Evolutionary conservation across 2,888 invertebrate species (phyloP), one percentile per base, ranked within the genome.

Genomic region (Minunthozetes semirufus): DNA sequence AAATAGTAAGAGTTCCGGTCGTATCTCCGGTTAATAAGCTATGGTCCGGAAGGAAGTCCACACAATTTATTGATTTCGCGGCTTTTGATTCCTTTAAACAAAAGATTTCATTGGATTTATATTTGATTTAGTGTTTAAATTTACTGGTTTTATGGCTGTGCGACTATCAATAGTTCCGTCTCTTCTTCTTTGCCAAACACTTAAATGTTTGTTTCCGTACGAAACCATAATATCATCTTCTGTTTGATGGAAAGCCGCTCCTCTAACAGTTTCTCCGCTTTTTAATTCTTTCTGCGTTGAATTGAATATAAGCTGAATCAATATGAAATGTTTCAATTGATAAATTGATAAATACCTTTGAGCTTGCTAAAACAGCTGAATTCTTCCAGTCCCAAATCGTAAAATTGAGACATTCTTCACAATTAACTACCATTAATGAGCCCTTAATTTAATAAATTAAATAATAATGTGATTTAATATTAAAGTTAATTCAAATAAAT

Each of bases 11-110:
- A 80, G 93, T 92, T 9, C 94, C 94, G 81, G 92, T 93, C 77
- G 91, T 91, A 81, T 95, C 94, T 0, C 93, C 94, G 0, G 93
- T 93, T 66, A 95, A 90, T 1, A 94, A 92, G 82, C 94, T 94
- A 8, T 94, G 94, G 81, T 92, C 92, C 82, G 91, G 90, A 68
- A 76, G 22, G 48, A 74, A 74, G n/a, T 63, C 59, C 19, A 75
- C 59, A 59, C 73, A 76, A 72, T 59, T 33, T n/a, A 75, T 75
- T 11, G 72, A 27, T 46, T 72, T 75, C 13, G 42, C 25, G 5
- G 56, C 42, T 66, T 75, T 75, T 29, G 72, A 75, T 13, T 72
- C 46, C 75, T 72, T 22, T 42, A 22, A n/a, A 56, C 48, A 17
- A 19, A 46, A 61, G 22, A 48, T 48, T 48, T 33, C 3, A 22